phyloP scores from a whole-genome alignment of 2,797 vertebrate genomes.

The Mastacembelus armatus region DNA sequence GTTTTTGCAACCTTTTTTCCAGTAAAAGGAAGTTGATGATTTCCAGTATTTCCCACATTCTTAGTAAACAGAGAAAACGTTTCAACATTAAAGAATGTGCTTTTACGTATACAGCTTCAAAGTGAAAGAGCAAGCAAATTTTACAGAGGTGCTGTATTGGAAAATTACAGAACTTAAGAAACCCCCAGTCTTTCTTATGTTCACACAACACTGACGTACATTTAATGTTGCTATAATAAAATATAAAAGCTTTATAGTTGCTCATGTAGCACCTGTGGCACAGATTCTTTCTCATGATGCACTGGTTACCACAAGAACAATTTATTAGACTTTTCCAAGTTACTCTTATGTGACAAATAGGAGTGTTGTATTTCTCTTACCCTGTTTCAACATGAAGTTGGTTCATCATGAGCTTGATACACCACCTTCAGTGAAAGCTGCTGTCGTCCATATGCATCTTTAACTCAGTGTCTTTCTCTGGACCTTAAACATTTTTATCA shows the following conservation, averaged over 20 bases:
- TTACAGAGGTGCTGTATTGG: background rate
- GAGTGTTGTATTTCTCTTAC: background rate
- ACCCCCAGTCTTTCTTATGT: background rate
- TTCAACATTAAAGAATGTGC: background rate
- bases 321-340: too few species aligned
- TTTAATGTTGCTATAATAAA: background rate
- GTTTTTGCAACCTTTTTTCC: background rate
- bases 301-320: background rate
- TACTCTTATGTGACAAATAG: background rate
- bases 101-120: background rate
- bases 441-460: background rate
- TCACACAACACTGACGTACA: background rate
- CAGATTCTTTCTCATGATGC: background rate
- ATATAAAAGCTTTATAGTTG: background rate
- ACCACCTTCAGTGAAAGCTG: background rate
- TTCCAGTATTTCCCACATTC: background rate
- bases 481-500: constrained; percentile 21
- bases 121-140: constrained; percentile 4
- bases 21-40: background rate
- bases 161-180: background rate
- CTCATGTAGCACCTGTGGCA: constrained; percentile 3
- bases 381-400: background rate
- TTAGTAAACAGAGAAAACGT: background rate
- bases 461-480: constrained; percentile 14
- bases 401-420: background rate